Percentiles rank a stretch among this genome's conserved stretches.
Conservation (phyloP, 2,113 vertebrate genomes). For the Clupea harengus region DNA sequence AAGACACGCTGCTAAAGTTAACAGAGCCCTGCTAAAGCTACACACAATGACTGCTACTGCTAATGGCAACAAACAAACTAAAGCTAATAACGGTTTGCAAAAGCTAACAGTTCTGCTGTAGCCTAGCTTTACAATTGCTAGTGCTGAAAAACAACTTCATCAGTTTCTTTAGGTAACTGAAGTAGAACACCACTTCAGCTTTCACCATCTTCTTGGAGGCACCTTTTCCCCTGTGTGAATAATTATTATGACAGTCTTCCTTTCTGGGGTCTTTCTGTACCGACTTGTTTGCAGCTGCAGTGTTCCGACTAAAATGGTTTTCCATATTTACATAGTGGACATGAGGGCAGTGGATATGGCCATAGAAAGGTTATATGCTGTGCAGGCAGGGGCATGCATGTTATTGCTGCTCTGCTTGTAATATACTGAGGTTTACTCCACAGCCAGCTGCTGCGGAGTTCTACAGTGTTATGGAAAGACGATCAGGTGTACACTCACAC, state of each 20-base stretch:
- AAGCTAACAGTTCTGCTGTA: neutral
- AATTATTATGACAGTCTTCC: too few species aligned
- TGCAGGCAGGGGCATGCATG: neutral
- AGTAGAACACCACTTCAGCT: neutral
- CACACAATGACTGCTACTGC: conserved; percentile 67
- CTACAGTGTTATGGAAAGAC: neutral
- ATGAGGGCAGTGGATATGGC: too few species aligned
- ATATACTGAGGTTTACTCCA: neutral
- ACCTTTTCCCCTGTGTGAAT: too few species aligned
- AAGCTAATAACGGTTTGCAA: neutral
- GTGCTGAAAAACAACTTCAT: neutral
- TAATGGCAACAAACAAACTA: conserved; percentile 2
- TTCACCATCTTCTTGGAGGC: too few species aligned
- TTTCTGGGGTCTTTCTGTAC: too few species aligned
- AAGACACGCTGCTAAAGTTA: conserved; percentile 76
- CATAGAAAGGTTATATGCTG: neutral
- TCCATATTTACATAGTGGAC: too few species aligned
- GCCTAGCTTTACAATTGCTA: neutral
- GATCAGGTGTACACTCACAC: neutral
- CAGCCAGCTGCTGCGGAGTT: neutral
- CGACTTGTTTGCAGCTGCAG: neutral
- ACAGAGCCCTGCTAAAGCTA: conserved; percentile 52
- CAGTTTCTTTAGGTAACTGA: neutral
- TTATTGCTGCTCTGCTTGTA: neutral
- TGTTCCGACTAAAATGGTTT: too few species aligned